A percentile compares a stretch with the other conserved stretches of the same genome.
Evolutionary conservation across 2,797 vertebrate species (phyloP).

Genomic region (Myioborus miniatus): DNA sequence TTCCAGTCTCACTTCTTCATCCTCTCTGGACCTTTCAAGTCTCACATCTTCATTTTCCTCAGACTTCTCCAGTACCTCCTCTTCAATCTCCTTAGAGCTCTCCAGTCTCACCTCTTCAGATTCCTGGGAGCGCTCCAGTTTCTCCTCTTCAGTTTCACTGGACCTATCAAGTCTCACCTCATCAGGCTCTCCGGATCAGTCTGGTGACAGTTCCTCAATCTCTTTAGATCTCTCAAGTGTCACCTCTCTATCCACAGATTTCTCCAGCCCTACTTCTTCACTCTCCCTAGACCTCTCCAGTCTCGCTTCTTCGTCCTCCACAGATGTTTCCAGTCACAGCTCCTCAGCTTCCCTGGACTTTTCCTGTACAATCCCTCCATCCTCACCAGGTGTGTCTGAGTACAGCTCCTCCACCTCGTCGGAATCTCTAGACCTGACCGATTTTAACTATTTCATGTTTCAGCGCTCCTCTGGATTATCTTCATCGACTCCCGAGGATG

Average conservation of each 20-base stretch:
- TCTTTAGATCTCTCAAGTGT: constrained; percentile 66
- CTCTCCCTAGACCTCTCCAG: constrained; percentile 61
- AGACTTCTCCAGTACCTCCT: constrained; percentile 38
- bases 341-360: constrained; percentile 27
- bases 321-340: neutral
- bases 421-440: constrained; percentile 36
- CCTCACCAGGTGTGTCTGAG: neutral
- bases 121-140: constrained; percentile 61
- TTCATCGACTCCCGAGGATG: neutral
- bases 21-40: constrained; percentile 63
- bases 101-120: constrained; percentile 55
- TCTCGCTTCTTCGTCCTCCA: neutral
- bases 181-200: constrained; percentile 40
- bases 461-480: constrained; percentile 24
- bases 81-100: constrained; percentile 60
- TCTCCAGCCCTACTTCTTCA: constrained; percentile 49
- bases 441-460: constrained; percentile 36
- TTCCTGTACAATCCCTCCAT: constrained; percentile 9
- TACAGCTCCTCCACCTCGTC: constrained; percentile 46
- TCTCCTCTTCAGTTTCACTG: constrained; percentile 57
- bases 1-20: constrained; percentile 57
- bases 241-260: constrained; percentile 13
- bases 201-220: constrained; percentile 31
- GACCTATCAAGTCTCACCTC: constrained; percentile 61
- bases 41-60: constrained; percentile 50